These are phyloP conservation scores for Sebastes cheni DNA, from an alignment of 2,797 vertebrate genomes.

Conservation along the genomic window DNA sequence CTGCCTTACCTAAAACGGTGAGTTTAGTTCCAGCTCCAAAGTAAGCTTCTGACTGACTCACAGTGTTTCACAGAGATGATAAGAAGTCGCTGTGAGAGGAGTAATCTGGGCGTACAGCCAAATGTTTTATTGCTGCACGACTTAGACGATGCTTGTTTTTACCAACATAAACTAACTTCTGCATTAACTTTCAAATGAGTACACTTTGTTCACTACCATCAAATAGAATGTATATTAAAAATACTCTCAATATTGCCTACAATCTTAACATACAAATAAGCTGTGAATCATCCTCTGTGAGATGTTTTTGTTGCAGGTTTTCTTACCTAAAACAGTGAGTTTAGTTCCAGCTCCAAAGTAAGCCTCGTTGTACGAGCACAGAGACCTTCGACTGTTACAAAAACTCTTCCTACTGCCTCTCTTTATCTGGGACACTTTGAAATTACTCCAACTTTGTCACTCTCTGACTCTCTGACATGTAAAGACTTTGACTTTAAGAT, in stretches of 20 bases:
- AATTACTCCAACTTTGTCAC: background rate
- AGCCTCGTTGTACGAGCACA: conserved; percentile 50
- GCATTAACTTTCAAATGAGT: no score
- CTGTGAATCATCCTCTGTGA: background rate
- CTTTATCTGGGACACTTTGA: background rate
- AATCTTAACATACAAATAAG: background rate
- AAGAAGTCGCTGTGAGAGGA: conserved; percentile 21
- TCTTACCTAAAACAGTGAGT: conserved; percentile 83
- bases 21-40: conserved; percentile 80
- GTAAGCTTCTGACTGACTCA: conserved; percentile 51
- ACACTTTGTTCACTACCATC: background rate
- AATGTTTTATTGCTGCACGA: background rate
- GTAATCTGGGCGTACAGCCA: conserved; percentile 41
- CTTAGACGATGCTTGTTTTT: no score
- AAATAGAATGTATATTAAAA: background rate
- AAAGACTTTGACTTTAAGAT: background rate
- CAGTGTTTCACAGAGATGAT: conserved; percentile 53
- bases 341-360: conserved; percentile 79
- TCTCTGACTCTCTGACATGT: background rate
- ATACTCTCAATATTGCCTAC: background rate
- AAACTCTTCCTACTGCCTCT: conserved; percentile 20
- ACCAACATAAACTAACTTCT: background rate
- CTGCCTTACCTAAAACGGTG: conserved; percentile 79
- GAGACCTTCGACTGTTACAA: conserved; percentile 21
- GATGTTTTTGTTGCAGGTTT: background rate